Evolutionary conservation across 2,797 vertebrate genomes (phyloP).

Genomic region (Prunella strophiata): DNA sequence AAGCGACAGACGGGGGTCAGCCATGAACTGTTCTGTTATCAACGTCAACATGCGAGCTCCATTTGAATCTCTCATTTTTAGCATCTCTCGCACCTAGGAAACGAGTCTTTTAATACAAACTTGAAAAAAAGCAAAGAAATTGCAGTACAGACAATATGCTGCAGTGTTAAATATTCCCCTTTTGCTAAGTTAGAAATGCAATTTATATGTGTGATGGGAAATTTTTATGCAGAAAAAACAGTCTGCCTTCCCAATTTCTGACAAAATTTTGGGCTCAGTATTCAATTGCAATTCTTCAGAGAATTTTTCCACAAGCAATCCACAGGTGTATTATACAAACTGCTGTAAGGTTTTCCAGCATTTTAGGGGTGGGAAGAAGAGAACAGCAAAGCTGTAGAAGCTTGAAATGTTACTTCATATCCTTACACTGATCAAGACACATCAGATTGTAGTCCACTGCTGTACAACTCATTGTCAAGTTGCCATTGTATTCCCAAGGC

Average conservation of each 20-base stretch:
- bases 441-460: neutral
- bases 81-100: conserved; percentile 93
- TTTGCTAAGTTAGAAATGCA: neutral
- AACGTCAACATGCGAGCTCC: conserved; percentile 95
- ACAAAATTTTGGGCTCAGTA: neutral
- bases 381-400: neutral
- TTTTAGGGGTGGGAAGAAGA: neutral
- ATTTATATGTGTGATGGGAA: neutral
- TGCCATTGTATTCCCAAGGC: neutral
- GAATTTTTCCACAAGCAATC: neutral
- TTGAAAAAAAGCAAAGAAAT: neutral
- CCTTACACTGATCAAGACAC: neutral
- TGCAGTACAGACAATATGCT: neutral
- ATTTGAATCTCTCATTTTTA: conserved; percentile 97
- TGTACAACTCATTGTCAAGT: neutral
- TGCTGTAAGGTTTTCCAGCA: neutral
- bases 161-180: neutral
- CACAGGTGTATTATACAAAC: neutral
- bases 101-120: conserved; percentile 17
- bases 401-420: neutral
- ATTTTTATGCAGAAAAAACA: neutral
- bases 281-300: neutral
- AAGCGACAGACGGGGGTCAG: conserved; percentile 92
- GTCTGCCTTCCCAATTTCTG: neutral
- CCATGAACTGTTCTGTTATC: conserved; percentile 98